Base-by-base conservation (phyloP, 2,797 vertebrate species). In the Coregonus suidteri region DNA sequence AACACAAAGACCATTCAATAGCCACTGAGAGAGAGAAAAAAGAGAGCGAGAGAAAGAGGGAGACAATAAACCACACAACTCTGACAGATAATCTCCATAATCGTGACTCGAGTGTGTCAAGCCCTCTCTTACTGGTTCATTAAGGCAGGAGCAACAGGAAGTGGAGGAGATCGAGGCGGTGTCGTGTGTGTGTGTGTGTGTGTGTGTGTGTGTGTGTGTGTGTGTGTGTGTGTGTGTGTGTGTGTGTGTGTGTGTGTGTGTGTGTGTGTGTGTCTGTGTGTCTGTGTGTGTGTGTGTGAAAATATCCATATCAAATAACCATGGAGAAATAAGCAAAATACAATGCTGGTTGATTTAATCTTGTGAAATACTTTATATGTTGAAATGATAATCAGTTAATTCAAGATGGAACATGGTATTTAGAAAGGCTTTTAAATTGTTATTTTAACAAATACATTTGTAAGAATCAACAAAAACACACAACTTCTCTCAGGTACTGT, bases 71-170 rank as follows among this genome's bases (percentile, higher is more conserved):
- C 80, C 78, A 76, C 76, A 77, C 84, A 76, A 69, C 66, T 77
- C 75, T 34, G 59, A 90, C 89, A 86, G 88, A 91, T 93, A 88
- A 93, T 86, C 85, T 88, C 80, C 87, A 82, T 86, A 94, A 86
- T 93, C 88, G 86, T 93, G 92, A 94, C 90, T 92, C 81, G 84
- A 88, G 92, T 90, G 89, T 91, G 86, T 89, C 87, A 89, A 89
- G 89, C 90, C 91, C 88, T 93, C 88, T 93, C 88, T 86, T 2
- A 34, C 31, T 34, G 89, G 93, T 91, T 93, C 93, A 94, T 93
- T 93, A 94, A 94, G 91, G 91, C 89, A 90, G 91, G 90, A 93
- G 94, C 86, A 93, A 94, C 86, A 89, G 83, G 81, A 75, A 31
- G 20, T n/a, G 4, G 64, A 31, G 64, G 54, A 56, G 54, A 56